Evolutionary conservation across 2,797 vertebrate species (phyloP).

Genomic region (Bothrops alternatus): DNA sequence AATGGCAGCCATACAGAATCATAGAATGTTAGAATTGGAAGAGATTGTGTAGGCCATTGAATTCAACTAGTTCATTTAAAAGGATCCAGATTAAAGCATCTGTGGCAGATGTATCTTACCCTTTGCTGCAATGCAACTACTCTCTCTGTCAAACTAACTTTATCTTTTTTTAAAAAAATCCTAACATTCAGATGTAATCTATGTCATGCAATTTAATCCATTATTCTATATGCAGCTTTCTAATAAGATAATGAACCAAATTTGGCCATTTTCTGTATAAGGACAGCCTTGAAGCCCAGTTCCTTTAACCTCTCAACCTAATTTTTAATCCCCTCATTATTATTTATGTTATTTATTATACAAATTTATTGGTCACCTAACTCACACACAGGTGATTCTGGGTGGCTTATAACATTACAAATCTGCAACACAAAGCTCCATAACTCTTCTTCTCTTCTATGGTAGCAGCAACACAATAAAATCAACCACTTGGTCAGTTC

Average conservation of each 20-base stretch:
- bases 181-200: not conserved
- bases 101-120: not conserved
- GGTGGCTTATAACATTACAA: not conserved
- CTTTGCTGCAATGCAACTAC: not conserved
- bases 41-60: not conserved
- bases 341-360: not conserved
- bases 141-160: not conserved
- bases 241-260: not conserved
- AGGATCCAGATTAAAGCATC: not conserved
- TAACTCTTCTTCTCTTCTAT: not conserved
- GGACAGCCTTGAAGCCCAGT: not conserved
- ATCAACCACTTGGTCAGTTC: not conserved
- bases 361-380: not conserved
- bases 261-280: not conserved
- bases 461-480: not conserved
- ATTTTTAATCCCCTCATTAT: not conserved
- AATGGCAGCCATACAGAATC: not conserved
- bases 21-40: not conserved
- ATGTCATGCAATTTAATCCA: not conserved
- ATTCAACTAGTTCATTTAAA: not conserved
- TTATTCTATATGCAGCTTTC: not conserved
- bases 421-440: not conserved
- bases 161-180: too few species aligned
- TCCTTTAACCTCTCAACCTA: not conserved
- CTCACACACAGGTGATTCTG: not conserved